These are phyloP conservation scores for Saccopteryx leptura DNA, from an alignment of 2,113 vertebrate genomes.

Conservation along the genomic window DNA sequence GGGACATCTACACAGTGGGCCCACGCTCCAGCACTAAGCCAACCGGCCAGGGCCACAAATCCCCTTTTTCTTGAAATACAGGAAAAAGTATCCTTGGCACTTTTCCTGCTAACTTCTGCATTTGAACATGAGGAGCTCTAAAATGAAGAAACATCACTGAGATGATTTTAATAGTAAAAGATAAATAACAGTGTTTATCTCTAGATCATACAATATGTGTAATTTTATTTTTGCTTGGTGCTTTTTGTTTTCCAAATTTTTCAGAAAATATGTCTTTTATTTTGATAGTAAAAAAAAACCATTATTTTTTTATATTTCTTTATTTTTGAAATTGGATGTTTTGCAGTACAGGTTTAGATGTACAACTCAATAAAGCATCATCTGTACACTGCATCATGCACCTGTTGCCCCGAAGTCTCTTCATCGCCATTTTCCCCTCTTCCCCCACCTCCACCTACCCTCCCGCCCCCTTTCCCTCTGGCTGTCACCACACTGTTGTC, in stretches of 20 bases:
- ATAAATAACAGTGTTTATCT: neutral
- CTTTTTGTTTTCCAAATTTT: slow-evolving; percentile 35
- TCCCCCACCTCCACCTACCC: no score
- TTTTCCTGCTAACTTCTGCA: neutral
- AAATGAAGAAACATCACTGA: neutral
- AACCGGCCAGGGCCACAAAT: neutral
- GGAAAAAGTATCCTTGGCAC: neutral
- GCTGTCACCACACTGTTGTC: no score
- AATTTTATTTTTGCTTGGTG: slow-evolving; percentile 46
- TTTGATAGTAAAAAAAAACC: slow-evolving; percentile 22
- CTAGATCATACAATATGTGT: neutral
- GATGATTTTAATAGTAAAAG: neutral
- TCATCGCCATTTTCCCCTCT: no score
- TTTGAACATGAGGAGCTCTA: neutral
- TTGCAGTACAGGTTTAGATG: no score
- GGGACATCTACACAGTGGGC: no score
- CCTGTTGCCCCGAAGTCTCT: no score
- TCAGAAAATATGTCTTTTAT: neutral
- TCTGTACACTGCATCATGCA: no score
- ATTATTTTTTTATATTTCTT: neutral
- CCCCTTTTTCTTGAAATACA: neutral
- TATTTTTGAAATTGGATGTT: no score
- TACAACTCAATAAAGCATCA: no score
- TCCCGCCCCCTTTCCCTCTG: no score
- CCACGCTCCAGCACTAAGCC: no score